phyloP scores from a whole-genome alignment of 2,797 vertebrate genomes.

The Siniperca undulata region DNA sequence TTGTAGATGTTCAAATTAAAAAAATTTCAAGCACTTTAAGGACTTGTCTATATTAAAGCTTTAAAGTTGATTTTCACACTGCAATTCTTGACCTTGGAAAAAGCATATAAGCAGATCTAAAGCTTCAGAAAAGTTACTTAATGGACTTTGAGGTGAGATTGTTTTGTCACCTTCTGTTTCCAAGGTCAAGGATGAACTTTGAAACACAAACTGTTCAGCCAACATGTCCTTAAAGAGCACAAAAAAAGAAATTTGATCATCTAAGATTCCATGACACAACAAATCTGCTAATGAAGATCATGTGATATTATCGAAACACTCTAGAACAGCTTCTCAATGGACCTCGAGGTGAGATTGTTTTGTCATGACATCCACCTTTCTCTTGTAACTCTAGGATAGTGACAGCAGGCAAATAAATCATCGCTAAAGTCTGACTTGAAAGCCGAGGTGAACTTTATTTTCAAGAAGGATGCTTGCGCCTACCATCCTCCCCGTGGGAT shows the following conservation, averaged over 20 bases:
- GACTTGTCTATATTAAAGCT: not conserved
- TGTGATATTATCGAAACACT: not conserved
- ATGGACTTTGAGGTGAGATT: not conserved
- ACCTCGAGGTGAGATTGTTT: not conserved
- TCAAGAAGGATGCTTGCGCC: not conserved
- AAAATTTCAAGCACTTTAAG: not conserved
- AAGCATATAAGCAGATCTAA: not conserved
- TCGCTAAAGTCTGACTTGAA: not conserved
- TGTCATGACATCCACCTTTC: not conserved
- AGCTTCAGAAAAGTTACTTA: not conserved
- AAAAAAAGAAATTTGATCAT: not conserved
- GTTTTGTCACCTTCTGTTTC: not conserved
- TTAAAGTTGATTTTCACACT: not conserved
- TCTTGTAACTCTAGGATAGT: not conserved
- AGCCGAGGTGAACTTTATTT: conserved; percentile 1
- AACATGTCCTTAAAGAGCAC: not conserved
- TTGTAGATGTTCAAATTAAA: no score
- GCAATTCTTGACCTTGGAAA: not conserved
- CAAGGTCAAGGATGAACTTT: not conserved
- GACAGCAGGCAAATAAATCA: conserved; percentile 3
- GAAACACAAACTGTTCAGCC: not conserved
- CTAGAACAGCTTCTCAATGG: not conserved
- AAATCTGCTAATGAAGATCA: not conserved
- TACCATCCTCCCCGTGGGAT: not conserved
- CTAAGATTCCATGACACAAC: not conserved